These are phyloP conservation scores for Zaprionus inermis DNA, from an alignment of 1,140 invertebrate genomes.

Conservation along the genomic window DNA sequence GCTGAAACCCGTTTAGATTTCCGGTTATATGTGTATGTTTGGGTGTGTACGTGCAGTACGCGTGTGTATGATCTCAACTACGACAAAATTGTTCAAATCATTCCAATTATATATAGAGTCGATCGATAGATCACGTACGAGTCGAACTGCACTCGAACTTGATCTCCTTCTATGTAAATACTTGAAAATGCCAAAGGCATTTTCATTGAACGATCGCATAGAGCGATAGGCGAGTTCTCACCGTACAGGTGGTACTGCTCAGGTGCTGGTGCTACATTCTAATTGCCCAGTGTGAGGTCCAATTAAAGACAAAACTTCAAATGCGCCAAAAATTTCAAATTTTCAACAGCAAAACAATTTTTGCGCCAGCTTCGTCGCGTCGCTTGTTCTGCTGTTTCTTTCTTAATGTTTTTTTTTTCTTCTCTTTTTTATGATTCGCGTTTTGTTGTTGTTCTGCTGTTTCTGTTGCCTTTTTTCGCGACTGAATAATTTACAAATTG, in stretches of 20 bases:
- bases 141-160: constrained; percentile 7
- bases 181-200: background rate
- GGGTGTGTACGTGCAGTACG: background rate
- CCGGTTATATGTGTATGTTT: constrained; percentile 27
- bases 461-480: constrained; percentile 33
- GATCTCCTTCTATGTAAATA: constrained; percentile 18
- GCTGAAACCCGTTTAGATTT: constrained; percentile 42
- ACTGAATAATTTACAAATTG: constrained; percentile 77
- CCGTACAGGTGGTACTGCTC: background rate
- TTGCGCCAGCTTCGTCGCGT: constrained; percentile 17
- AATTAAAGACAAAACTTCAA: constrained; percentile 65
- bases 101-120: constrained; percentile 1
- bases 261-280: constrained; percentile 27
- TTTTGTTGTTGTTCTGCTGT: background rate
- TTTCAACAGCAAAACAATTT: constrained; percentile 37
- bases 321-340: constrained; percentile 47
- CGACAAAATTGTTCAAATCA: constrained; percentile 30
- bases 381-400: background rate
- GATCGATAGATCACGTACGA: background rate
- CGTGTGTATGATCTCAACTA: constrained; percentile 5
- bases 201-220: constrained; percentile 10
- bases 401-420: constrained; percentile 17
- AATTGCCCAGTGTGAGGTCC: constrained; percentile 48
- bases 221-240: background rate
- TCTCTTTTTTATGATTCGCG: constrained; percentile 23